Evolutionary conservation across 2,888 invertebrate species (phyloP), one percentile per base, ranked within the genome.

Genomic region (Protophormia terraenovae): DNA sequence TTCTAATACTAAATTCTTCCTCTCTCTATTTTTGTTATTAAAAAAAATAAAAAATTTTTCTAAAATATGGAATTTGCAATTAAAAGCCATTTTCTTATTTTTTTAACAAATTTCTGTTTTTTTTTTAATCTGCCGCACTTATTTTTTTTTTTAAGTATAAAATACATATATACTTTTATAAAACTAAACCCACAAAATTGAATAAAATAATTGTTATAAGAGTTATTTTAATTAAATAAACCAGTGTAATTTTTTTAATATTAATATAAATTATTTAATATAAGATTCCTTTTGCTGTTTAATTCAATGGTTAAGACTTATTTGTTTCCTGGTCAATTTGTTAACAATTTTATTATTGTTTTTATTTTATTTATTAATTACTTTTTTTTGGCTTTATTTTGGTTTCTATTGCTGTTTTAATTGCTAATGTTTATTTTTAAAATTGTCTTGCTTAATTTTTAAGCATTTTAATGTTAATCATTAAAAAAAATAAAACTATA

Each of bases 301-400:
- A 62, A 62, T 35, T 24, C 4, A 47, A 75, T 53, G 19, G 62
- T 50, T 38, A 76, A 76, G 76, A 76, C 76, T 76, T 29, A 66
- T 66, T n/a, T 66, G n/a, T n/a, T 22, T 66, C 53, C 76, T 76
- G 66, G 76, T 76, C 76, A 53, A 50, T 62, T 55, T 22, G 16
- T 47, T 47, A 47, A 47, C 47, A 47, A 35, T 53, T 14, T 53
- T 53, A n/a, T 53, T 53, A 24, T 53, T 53, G 12, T 53, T 24
- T 53, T 14, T 62, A 7, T 22, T 38, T 24, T 24, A 38, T 2
- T 6, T 7, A 14, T 62, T 38, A n/a, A n/a, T 62, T 12, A 14
- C 47, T 22, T 35, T 62, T 2, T 27, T 45, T 66, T 27, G 45
- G 41, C 45, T 66, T 41, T 10, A 24, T 27, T 64, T 45, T 29